Conservation (phyloP, 2,113 vertebrate genomes). For the Haplotaxodon microlepis region DNA sequence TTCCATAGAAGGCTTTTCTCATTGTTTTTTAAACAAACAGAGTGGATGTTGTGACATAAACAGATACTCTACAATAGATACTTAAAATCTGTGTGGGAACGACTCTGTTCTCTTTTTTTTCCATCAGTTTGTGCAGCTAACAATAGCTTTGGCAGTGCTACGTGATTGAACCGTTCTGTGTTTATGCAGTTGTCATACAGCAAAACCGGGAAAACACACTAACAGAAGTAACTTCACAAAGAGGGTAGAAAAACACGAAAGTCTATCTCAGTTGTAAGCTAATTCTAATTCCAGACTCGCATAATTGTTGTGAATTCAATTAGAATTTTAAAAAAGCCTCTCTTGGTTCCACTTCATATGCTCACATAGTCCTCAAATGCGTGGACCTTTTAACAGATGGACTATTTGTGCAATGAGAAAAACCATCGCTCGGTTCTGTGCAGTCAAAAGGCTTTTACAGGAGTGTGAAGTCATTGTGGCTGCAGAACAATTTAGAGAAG, state of each 20-base stretch:
- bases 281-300: background rate
- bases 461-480: slow-evolving; percentile 19
- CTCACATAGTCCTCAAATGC: background rate
- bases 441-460: background rate
- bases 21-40: background rate
- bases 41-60: background rate
- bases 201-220: background rate
- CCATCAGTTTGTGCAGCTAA: background rate
- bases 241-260: background rate
- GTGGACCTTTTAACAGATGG: background rate
- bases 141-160: background rate
- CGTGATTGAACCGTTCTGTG: background rate
- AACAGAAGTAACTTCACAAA: background rate
- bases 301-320: background rate
- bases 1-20: background rate
- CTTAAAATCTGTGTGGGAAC: background rate
- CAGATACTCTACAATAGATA: background rate
- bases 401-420: background rate
- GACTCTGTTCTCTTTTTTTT: background rate
- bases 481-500: background rate
- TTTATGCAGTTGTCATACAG: background rate
- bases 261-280: background rate
- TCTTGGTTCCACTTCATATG: background rate
- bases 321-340: background rate
- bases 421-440: background rate